A percentile compares a stretch with the other conserved stretches of the same genome.
phyloP scores from a whole-genome alignment of 1,140 invertebrate genomes.

The Meloidogyne floridensis region DNA sequence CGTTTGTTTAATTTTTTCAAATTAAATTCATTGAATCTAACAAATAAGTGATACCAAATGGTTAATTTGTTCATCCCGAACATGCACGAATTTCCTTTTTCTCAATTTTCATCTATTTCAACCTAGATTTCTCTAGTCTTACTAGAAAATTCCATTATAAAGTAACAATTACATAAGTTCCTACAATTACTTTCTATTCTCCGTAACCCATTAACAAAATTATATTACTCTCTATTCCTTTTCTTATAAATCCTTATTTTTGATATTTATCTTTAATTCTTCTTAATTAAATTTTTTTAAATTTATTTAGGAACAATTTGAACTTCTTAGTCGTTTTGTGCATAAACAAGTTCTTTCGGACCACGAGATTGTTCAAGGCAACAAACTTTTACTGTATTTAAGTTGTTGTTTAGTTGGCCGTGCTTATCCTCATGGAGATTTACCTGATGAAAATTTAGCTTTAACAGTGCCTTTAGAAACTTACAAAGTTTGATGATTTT shows the following conservation, averaged over 20 bases:
- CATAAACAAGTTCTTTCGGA: slow-evolving; percentile 61
- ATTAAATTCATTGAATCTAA: slow-evolving; percentile 36
- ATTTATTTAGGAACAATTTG: slow-evolving; percentile 51
- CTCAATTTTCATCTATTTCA: too few relatives aligned
- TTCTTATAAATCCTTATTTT: too few relatives aligned
- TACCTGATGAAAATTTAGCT: slow-evolving; percentile 73
- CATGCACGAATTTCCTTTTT: too few relatives aligned
- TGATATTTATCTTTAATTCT: too few relatives aligned
- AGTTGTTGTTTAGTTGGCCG: slow-evolving; percentile 89
- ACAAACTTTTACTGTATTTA: slow-evolving; percentile 84
- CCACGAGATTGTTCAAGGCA: slow-evolving; percentile 73
- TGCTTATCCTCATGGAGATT: slow-evolving; percentile 82
- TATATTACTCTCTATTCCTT: too few relatives aligned
- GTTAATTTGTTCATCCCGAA: too few relatives aligned
- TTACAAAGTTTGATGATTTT: slow-evolving; percentile 62
- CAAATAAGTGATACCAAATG: too few relatives aligned
- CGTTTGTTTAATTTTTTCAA: slow-evolving; percentile 71
- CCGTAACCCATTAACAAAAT: too few relatives aligned
- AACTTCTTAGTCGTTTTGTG: slow-evolving; percentile 63
- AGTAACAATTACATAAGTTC: too few relatives aligned
- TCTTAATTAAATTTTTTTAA: background rate
- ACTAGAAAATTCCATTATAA: too few relatives aligned
- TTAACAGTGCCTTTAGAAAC: slow-evolving; percentile 77
- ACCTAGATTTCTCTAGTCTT: too few relatives aligned
- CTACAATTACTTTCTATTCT: too few relatives aligned